Percentiles rank a stretch among this genome's conserved stretches.
Conservation (phyloP, 1,140 invertebrate species). For the Neelides sp. region DNA sequence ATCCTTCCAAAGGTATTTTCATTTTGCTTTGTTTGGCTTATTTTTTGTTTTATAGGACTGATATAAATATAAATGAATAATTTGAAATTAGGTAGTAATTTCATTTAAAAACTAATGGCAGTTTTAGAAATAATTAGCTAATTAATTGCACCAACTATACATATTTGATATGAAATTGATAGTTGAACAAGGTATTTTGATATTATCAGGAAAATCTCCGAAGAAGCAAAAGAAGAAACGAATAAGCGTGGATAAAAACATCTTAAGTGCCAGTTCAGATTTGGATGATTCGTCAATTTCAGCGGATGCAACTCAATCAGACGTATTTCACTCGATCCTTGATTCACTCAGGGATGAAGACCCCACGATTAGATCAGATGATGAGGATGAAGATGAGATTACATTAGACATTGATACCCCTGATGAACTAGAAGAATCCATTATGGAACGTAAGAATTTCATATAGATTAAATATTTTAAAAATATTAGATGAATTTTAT, state of each 20-base stretch:
- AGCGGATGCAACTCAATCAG: constrained; percentile 20
- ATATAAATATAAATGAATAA: too few species aligned
- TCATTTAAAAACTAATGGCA: too few species aligned
- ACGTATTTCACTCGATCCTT: constrained; percentile 28
- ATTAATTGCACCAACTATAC: too few species aligned
- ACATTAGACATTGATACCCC: constrained; percentile 39
- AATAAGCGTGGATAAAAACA: constrained; percentile 24
- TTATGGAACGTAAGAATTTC: constrained; percentile 35
- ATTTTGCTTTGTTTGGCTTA: not conserved
- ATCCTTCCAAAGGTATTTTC: not conserved
- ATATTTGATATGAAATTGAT: too few species aligned
- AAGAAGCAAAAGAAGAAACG: constrained; percentile 19
- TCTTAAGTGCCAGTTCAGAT: constrained; percentile 22
- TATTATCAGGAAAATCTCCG: constrained; percentile 14
- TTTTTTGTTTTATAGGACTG: not conserved
- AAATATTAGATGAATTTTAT: constrained; percentile 1
- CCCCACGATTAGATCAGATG: constrained; percentile 26
- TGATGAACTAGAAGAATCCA: constrained; percentile 40
- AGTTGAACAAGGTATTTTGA: too few species aligned
- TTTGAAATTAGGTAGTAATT: too few species aligned
- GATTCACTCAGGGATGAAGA: constrained; percentile 27
- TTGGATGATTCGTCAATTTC: constrained; percentile 20
- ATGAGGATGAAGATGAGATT: constrained; percentile 33
- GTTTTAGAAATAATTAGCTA: too few species aligned
- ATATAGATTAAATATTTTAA: not conserved